These are phyloP conservation scores for Ptycholaimellus sp. DNA, from an alignment of 2,888 invertebrate genomes.

Conservation along the genomic window DNA sequence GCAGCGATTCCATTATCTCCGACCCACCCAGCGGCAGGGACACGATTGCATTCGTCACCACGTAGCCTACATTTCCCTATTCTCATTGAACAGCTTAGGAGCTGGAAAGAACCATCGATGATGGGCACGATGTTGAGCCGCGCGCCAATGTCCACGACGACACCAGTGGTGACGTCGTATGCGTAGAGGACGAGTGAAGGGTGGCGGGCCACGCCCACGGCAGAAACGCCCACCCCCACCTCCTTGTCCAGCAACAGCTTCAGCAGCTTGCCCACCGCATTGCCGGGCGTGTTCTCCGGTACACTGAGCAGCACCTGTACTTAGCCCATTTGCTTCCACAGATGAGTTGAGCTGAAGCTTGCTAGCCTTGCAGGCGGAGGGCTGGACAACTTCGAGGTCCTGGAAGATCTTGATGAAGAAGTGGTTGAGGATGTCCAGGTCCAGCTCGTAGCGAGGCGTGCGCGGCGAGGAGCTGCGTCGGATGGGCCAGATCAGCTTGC, in stretches of 20 bases:
- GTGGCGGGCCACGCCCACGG: slow-evolving; percentile 34
- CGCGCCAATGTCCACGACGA: slow-evolving; percentile 39
- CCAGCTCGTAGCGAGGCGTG: too few relatives aligned
- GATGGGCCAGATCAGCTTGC: too few relatives aligned
- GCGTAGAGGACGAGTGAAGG: slow-evolving; percentile 36
- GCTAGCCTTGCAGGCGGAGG: too few relatives aligned
- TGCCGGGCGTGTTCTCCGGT: slow-evolving; percentile 18
- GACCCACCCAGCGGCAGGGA: slow-evolving; percentile 35
- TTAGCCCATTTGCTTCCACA: too few relatives aligned
- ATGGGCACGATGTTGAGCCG: slow-evolving; percentile 36
- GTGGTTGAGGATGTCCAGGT: slow-evolving; percentile 1
- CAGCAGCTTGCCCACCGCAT: slow-evolving; percentile 25
- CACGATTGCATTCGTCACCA: slow-evolving; percentile 33
- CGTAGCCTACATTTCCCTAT: slow-evolving; percentile 23
- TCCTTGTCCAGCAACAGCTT: slow-evolving; percentile 19
- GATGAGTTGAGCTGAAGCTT: too few relatives aligned
- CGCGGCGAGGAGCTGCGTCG: too few relatives aligned
- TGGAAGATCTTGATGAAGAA: not conserved
- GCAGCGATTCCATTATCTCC: slow-evolving; percentile 25
- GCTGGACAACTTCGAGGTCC: too few relatives aligned
- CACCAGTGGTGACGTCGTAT: slow-evolving; percentile 37
- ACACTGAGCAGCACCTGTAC: slow-evolving; percentile 18
- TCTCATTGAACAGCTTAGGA: not conserved
- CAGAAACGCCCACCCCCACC: slow-evolving; percentile 25
- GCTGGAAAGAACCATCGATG: slow-evolving; percentile 30